Percentiles rank a stretch among this genome's conserved stretches.
Conservation (phyloP, 2,113 vertebrate genomes). For the Paradoxurus hermaphroditus region DNA sequence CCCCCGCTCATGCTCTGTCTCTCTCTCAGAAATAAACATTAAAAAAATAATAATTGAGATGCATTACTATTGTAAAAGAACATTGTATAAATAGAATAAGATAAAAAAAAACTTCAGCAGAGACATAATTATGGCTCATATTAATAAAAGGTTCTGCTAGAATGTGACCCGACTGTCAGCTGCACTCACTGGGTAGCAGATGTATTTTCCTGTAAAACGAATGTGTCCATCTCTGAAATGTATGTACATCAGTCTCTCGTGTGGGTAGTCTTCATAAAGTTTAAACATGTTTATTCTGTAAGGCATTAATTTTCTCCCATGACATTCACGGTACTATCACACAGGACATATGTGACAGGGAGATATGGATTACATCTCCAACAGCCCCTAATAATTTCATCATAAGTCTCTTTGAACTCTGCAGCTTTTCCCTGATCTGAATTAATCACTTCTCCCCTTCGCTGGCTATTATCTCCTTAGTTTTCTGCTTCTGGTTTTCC, state of each 20-base stretch:
- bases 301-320: slow-evolving; percentile 66
- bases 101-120: neutral
- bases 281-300: slow-evolving; percentile 66
- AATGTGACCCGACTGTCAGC: neutral
- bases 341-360: slow-evolving; percentile 66
- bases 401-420: slow-evolving; percentile 72
- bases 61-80: neutral
- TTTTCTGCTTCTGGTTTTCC: slow-evolving; percentile 61
- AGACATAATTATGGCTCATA: slow-evolving; percentile 37
- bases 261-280: slow-evolving; percentile 28
- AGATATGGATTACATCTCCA: slow-evolving; percentile 73
- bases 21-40: too few species aligned
- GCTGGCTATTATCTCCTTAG: slow-evolving; percentile 64
- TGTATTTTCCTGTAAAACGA: slow-evolving; percentile 17
- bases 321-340: slow-evolving; percentile 53
- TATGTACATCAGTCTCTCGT: neutral
- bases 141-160: slow-evolving; percentile 29
- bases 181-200: neutral
- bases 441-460: slow-evolving; percentile 68
- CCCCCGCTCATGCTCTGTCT: too few species aligned
- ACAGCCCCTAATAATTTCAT: slow-evolving; percentile 75
- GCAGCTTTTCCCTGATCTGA: slow-evolving; percentile 69
- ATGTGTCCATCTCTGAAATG: neutral
- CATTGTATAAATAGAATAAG: slow-evolving; percentile 9
- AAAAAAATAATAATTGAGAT: slow-evolving; percentile 11